Base-by-base conservation (phyloP, 2,888 invertebrate species). In the Eupithecia abbreviata region DNA sequence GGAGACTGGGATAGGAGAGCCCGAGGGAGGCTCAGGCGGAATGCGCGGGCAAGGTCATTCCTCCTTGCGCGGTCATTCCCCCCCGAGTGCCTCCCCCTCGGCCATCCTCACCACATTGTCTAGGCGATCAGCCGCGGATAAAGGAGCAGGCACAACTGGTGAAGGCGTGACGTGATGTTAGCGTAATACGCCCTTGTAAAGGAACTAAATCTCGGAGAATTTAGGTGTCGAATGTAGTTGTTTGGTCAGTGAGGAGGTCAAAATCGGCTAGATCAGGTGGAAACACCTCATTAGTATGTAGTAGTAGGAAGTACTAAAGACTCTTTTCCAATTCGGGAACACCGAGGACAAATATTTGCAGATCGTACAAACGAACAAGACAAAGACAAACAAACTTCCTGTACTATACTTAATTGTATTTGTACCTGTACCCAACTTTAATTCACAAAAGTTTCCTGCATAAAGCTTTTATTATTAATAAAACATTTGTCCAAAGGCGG, bases 61-160 rank as follows among this genome's bases (percentile, higher is more conserved):
- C 93, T 94, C 94, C 92, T 93, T 91, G 93, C 93, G 93, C 95
- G 95, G 95, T 95, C 95, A 95, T 93, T 93, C 91, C 92, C 94
- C 82, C 81, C 80, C 45, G 18, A 89, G 88, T 90, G 67, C 86
- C 89, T 89, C 72, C 80, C 80, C 82, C 82, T 80, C 80, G 47
- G 47, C 82, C 84, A 82, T 87, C 85, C 85, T 87, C 85, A 89
- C 91, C 90, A 90, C 91, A 93, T 93, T 93, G 92, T 92, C 92
- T 93, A 92, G 90, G 85, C 90, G 93, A 94, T 93, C 93, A 91
- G 90, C 90, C 90, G 89, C 90, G 92, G 94, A 94, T 94, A 94
- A 93, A 91, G 90, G 91, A 68, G 68, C 43, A 43, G 10, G 45
- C n/a, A 69, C 69, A 45, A n/a, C 67, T n/a, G n/a, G 67, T n/a